Percentiles rank a stretch among this genome's conserved stretches.
Evolutionary conservation across 2,797 vertebrate species (phyloP).

Genomic region (Gastrophryne carolinensis): DNA sequence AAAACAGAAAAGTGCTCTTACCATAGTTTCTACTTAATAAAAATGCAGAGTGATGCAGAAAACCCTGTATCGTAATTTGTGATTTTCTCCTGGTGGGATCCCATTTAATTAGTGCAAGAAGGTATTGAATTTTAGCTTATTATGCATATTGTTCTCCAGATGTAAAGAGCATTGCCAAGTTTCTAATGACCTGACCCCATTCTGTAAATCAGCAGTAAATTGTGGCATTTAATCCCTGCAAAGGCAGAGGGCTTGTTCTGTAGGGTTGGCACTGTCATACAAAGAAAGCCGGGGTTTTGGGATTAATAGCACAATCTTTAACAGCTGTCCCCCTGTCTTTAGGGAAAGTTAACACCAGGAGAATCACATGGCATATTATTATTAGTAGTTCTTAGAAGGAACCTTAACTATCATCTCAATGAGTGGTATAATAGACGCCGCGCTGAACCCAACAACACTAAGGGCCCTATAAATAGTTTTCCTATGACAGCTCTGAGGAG

Average conservation of each 20-base stretch:
- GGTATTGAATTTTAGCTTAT: constrained; percentile 86
- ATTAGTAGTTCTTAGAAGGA: constrained; percentile 78
- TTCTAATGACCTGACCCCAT: constrained; percentile 83
- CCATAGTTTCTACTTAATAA: constrained; percentile 69
- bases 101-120: constrained; percentile 85
- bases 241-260: constrained; percentile 81
- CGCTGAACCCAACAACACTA: constrained; percentile 78
- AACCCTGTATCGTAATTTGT: constrained; percentile 76
- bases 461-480: constrained; percentile 83
- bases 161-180: constrained; percentile 83
- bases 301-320: constrained; percentile 82
- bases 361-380: constrained; percentile 75
- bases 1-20: constrained; percentile 58
- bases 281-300: constrained; percentile 72
- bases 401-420: constrained; percentile 76
- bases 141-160: constrained; percentile 85
- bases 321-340: constrained; percentile 81
- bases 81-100: constrained; percentile 79
- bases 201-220: constrained; percentile 85
- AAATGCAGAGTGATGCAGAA: constrained; percentile 80
- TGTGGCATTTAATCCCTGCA: constrained; percentile 77
- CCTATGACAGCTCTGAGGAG: constrained; percentile 76
- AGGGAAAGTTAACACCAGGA: constrained; percentile 78
- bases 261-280: constrained; percentile 79
- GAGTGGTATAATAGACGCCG: constrained; percentile 76